These are phyloP conservation scores for Thymelicus lineola DNA, from an alignment of 2,888 invertebrate genomes.

Conservation along the genomic window DNA sequence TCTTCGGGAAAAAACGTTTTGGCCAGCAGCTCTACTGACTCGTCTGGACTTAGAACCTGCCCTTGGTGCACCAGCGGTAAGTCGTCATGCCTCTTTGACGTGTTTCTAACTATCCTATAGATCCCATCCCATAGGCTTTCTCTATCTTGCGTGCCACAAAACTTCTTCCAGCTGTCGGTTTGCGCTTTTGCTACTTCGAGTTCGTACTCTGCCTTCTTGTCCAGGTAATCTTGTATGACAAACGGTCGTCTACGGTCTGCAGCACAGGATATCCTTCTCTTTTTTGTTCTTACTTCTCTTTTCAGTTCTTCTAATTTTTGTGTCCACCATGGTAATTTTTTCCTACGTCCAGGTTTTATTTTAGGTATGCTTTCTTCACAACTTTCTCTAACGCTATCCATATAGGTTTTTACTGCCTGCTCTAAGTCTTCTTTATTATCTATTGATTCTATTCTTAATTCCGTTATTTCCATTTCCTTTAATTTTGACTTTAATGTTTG, in stretches of 20 bases:
- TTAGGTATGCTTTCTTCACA: constrained; percentile 31
- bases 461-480: constrained; percentile 36
- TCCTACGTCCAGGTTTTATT: constrained; percentile 36
- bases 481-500: constrained; percentile 35
- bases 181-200: too few relatives aligned
- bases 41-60: background rate
- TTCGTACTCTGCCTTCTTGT: too few relatives aligned
- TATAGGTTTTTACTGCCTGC: background rate
- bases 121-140: constrained; percentile 43
- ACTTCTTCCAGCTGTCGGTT: constrained; percentile 41
- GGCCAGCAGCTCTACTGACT: background rate
- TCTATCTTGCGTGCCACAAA: constrained; percentile 39
- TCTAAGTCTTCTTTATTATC: background rate
- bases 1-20: background rate
- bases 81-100: background rate
- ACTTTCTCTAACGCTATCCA: background rate
- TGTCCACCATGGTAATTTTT: constrained; percentile 26
- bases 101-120: constrained; percentile 39
- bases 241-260: too few relatives aligned
- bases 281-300: too few relatives aligned
- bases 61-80: background rate
- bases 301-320: background rate
- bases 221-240: too few relatives aligned
- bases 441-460: constrained; percentile 1
- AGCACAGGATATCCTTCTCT: too few relatives aligned